Conservation (phyloP, 2,888 invertebrate species). For the Limnephilus auricula region DNA sequence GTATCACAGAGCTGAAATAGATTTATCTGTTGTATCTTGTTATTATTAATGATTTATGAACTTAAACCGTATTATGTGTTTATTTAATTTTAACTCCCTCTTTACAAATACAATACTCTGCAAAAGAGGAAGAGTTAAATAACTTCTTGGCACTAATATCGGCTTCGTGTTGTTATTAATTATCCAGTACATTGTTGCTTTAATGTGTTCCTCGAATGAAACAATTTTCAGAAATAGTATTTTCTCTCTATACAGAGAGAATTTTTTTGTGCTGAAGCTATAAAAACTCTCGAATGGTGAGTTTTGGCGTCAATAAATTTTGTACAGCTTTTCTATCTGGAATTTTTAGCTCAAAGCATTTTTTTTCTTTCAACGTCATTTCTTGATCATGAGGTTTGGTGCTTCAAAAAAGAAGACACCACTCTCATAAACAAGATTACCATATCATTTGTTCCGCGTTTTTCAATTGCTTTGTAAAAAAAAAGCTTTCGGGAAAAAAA, state of each 20-base stretch:
- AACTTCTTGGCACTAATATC: neutral
- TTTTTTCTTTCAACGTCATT: too few species aligned
- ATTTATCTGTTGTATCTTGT: neutral
- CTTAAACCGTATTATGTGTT: neutral
- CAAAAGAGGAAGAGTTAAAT: too few species aligned
- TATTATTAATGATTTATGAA: neutral
- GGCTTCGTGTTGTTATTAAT: neutral
- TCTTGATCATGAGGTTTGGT: too few species aligned
- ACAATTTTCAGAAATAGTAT: neutral
- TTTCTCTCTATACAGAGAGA: neutral
- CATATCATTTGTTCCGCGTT: too few species aligned
- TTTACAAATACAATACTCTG: neutral
- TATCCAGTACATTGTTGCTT: neutral
- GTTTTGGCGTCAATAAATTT: neutral
- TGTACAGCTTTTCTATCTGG: too few species aligned
- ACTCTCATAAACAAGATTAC: too few species aligned
- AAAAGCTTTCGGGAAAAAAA: too few species aligned
- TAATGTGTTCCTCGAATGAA: neutral
- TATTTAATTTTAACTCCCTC: neutral
- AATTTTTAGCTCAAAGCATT: too few species aligned
- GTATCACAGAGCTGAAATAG: neutral
- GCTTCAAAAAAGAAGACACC: too few species aligned
- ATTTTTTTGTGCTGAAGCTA: neutral
- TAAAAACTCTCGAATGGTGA: neutral
- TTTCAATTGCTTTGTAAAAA: too few species aligned